Conservation (phyloP, 2,113 vertebrate species). For the Ceuthmochares aereus region DNA sequence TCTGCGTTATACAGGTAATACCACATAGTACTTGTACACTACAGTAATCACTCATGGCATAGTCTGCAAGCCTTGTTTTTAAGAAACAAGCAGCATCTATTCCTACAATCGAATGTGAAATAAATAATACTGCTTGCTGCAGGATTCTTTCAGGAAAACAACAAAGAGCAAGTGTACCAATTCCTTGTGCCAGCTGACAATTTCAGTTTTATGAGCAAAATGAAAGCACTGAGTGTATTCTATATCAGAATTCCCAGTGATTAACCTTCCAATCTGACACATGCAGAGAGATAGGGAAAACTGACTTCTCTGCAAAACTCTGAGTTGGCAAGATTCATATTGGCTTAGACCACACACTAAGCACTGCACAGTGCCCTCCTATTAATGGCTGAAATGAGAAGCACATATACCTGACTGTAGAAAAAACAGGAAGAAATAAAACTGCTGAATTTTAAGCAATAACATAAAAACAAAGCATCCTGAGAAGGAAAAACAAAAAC, state of each 20-base stretch:
- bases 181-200: neutral
- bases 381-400: neutral
- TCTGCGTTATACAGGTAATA: neutral
- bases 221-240: neutral
- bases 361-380: neutral
- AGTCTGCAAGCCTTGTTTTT: neutral
- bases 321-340: neutral
- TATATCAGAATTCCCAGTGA: neutral
- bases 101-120: neutral
- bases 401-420: slow-evolving; percentile 21
- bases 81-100: neutral
- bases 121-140: neutral
- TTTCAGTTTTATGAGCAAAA: neutral
- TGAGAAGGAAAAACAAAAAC: slow-evolving; percentile 50
- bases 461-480: slow-evolving; percentile 56
- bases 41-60: neutral
- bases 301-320: neutral
- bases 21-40: neutral
- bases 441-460: slow-evolving; percentile 46
- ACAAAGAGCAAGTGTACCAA: neutral
- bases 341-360: neutral
- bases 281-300: neutral
- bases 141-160: slow-evolving; percentile 17
- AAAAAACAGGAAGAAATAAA: slow-evolving; percentile 52
- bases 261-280: neutral